Base-by-base conservation (phyloP, 64 coral and sea anemone genomes). In the Montipora cactus region DNA sequence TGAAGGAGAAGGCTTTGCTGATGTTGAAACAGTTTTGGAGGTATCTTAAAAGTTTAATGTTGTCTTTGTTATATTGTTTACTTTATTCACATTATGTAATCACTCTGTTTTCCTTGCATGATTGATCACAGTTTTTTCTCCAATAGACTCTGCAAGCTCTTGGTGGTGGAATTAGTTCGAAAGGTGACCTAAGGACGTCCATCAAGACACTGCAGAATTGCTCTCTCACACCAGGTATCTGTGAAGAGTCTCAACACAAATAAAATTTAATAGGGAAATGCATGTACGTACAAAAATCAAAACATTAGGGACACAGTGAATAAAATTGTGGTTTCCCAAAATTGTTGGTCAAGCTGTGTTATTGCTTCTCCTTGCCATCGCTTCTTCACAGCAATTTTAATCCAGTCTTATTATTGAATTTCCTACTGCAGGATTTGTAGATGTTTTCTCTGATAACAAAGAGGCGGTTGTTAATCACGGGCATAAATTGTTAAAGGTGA, bases 11-110 rank as follows among this genome's bases (percentile, higher is more conserved):
- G 95, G 97, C 1, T 68, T 91, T 79, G 90, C 96, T 90, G 95
- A 94, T 77, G 89, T 96, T 48, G 97, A 99, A 82, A 91, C 95
- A 62, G 94, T 99, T 76, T 74, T 94, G 73, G 95, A 97, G 93
- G 95, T 97, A 69, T 15, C 12, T 16, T 45, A 23, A 66, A n/a
- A 7, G 61, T 5, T 55, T 5, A 7, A 5, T 28, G 48, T 16
- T 72, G 47, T 44, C 4, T 71, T 13, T 70, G 51, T 55, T 5
- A 55, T 10, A 5, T 7, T 55, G 5, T 7, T 3, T 10, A 55
- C 52, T 55, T 55, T 55, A 10, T 55, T 55, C 10, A 37, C 37
- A 37, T 37, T 37, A 37, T 55, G 52, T 55, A 7, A 55, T 55
- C 52, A 55, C 52, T 55, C 10, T 21, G 44, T n/a, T 51, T 66